Conservation (phyloP, 2,113 vertebrate species). For the Myodes glareolus region DNA sequence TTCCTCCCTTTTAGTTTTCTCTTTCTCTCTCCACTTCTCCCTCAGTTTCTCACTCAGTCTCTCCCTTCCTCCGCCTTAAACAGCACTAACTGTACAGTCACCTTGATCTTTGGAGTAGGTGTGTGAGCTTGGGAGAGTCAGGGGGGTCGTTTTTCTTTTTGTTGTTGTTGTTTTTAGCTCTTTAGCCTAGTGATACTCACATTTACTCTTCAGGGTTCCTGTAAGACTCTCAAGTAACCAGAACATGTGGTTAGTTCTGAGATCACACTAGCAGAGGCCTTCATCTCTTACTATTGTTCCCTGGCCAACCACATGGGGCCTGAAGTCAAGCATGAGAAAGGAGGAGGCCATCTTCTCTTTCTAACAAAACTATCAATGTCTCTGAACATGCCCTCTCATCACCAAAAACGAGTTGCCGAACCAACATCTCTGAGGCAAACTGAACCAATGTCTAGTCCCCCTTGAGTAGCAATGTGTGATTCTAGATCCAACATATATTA, state of each 20-base stretch:
- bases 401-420: not conserved
- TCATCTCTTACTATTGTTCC: not conserved
- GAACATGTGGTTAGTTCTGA: not conserved
- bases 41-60: not conserved
- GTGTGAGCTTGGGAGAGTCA: not conserved
- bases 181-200: slow-evolving; percentile 1
- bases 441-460: not conserved
- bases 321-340: not conserved
- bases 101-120: not conserved
- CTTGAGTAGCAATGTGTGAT: not conserved
- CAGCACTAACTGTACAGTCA: not conserved
- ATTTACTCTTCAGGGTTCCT: not conserved
- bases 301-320: not conserved
- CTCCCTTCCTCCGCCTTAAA: not conserved
- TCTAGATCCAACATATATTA: slow-evolving; percentile 17
- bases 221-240: not conserved
- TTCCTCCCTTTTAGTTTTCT: not conserved
- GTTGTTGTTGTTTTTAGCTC: not conserved
- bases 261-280: not conserved
- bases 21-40: not conserved
- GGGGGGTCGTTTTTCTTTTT: no score
- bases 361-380: not conserved
- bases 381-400: not conserved
- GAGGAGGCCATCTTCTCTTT: not conserved
- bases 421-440: not conserved